Base-by-base conservation (phyloP, 2,113 vertebrate species). In the Mystacornis crossleyi region DNA sequence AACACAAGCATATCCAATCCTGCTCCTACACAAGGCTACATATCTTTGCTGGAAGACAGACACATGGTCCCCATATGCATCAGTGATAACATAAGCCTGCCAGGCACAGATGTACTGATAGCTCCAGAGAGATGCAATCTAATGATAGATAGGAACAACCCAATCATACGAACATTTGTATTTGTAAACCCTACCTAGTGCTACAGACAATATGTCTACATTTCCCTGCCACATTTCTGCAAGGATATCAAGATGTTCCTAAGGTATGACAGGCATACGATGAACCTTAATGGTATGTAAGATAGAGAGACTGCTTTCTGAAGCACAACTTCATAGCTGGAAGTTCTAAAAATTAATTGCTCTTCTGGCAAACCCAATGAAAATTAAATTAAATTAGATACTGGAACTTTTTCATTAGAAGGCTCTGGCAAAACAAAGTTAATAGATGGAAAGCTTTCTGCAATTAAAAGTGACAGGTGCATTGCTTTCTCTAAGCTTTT, bases 291-390 rank as follows among this genome's bases (percentile, higher is more conserved):
- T 95, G 92, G 91, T 77, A 97, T 60, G n/a, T 62, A 95, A 97
- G 87, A 94, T 48, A 89, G 50, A 92, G 64, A 96, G 83, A 95
- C 66, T 95, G 87, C 88, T 97, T 97, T 96, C 79, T 62, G 53
- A 96, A 97, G 93, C 51, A 96, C 90, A 97, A 54, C 81, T 95
- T 97, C 81, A 93, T 81, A 87, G 54, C 42, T 91, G 73, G 81
- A 96, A 96, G 90, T 96, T 98, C 95, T 81, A 97, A 97, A 97
- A 97, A 97, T 97, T 98, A 98, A 98, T 97, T 98, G 97, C 61
- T 97, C 33, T 96, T 97, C 91, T 98, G 98, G 98, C 97, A 98
- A 97, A 95, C 82, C 28, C 57, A 93, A 74, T 91, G 91, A 96
- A 98, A 97, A 95, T 90, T 70, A 97, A 97, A 96, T 97, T 97